Base-by-base conservation (phyloP, 2,113 vertebrate genomes). In the Laticauda colubrina region DNA sequence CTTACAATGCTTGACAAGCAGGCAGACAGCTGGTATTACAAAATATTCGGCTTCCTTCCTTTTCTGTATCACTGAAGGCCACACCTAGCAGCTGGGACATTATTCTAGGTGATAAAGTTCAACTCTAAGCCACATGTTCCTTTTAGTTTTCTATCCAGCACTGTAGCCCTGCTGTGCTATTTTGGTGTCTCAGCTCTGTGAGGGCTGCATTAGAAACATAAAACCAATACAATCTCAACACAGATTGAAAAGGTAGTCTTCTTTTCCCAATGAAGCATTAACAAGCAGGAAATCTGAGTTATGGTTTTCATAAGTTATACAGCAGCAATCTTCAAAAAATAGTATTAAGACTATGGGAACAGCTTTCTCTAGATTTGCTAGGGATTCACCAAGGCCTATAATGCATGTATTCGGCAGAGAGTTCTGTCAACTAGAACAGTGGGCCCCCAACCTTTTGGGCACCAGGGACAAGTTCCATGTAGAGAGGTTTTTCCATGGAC, bases 41-140 rank as follows among this genome's bases (percentile, higher is more conserved):
- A 93, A 95, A 90, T 94, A 69, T 93, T 92, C 48, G 95, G 95
- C 96, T 96, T 96, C 96, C 96, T 94, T 96, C 94, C 93, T 95
- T 90, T 61, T 88, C 89, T 75, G 69, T 61, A 75, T 89, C 69
- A 64, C 56, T 61, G 48, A 34, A 87, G 6, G 87, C 90, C 87
- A 56, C 92, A 87, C 75, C 87, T 43, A 51, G 87, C 87, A 89
- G 90, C 93, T 93, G 93, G 90, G n/a, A 61, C 56, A 61, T 10
- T 90, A 87, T 61, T 55, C 75, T 23, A 48, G 24, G 45, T 1
- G 90, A 93, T 91, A 91, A 89, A 85, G 87, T 23, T 61, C 56
- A 18, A 6, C 55, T 23, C 6, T 81, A 64, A 18, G 55, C 6
- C 3, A 24, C 5, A n/a, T n/a, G 87, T 89, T 64, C 43, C 23